Evolutionary conservation across 1,140 invertebrate genomes (phyloP).

Genomic region (Spodoptera litura): DNA sequence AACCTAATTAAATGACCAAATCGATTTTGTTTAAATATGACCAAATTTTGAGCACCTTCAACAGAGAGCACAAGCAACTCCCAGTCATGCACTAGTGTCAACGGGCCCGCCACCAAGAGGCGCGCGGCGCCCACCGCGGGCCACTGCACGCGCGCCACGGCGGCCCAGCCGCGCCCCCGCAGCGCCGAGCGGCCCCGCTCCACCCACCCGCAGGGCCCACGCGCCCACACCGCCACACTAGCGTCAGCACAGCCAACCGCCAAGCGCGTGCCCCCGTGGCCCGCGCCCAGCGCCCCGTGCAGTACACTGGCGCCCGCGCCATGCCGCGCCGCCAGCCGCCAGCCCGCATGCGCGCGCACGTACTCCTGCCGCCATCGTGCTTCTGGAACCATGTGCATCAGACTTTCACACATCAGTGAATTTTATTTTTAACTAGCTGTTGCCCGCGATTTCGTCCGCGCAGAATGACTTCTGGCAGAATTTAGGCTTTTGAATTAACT

Average conservation of each 20-base stretch:
- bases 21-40: no score
- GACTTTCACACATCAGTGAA: no score
- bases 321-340: conserved; percentile 8
- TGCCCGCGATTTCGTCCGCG: no score
- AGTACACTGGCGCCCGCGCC: conserved; percentile 49
- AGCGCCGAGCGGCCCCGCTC: conserved; percentile 89
- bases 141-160: conserved; percentile 56
- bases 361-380: conserved; percentile 54
- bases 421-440: no score
- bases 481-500: no score
- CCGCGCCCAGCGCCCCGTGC: conserved; percentile 48
- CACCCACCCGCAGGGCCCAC: conserved; percentile 42
- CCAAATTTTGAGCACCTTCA: conserved; percentile 30
- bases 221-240: conserved; percentile 46
- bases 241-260: conserved; percentile 54
- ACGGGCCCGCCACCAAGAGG: conserved; percentile 61
- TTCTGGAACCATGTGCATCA: not conserved
- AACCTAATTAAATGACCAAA: no score
- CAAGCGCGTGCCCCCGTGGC: conserved; percentile 41
- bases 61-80: conserved; percentile 64
- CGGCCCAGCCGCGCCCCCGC: conserved; percentile 89
- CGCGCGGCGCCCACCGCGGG: conserved; percentile 15
- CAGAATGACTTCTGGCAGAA: no score
- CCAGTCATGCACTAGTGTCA: conserved; percentile 59
- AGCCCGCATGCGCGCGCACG: conserved; percentile 45